Base-by-base conservation (phyloP, 2,888 invertebrate genomes). In the Tortrix viridana region DNA sequence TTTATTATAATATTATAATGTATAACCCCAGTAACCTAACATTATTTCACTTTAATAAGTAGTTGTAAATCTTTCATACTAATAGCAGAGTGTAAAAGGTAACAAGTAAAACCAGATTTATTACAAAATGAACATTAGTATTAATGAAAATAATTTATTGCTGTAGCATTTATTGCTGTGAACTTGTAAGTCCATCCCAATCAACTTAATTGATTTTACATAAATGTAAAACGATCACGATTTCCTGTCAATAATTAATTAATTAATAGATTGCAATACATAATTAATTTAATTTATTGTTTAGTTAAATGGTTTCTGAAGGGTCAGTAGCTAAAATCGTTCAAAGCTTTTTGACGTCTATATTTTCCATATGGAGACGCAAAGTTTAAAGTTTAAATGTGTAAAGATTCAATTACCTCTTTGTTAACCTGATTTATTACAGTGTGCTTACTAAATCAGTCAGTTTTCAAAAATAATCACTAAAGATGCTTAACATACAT, bases 51-150 rank as follows among this genome's bases (percentile, higher is more conserved):
- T 41, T n/a, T 3, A 14, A 50, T 14, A 20, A 14, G 6, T 14
- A 19, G 37, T 6, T 37, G n/a, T 32, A n/a, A 60, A 55, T 18
- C 43, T 19, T 52, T 4, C 14, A 44, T 16, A 37, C 43, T 37
- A 16, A 37, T 37, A 46, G 32, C 38, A 47, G 6, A 50, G 38
- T 41, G 60, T 46, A 47, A 58, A 22, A 54, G 43, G 55, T 49
- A 46, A 49, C 32, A 20, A 23, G 48, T 23, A 53, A 5, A 41
- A 61, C 55, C 26, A 16, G 55, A 49, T 60, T n/a, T 37, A 32
- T 61, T 61, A 55, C 61, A 49, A 61, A 61, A 55, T 44, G 26
- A 49, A 22, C 43, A 61, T 55, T 49, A 14, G 43, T 32, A 18
- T 32, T 55, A 41, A 54, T 56, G 12, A 50, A 49, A 44, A 50